Evolutionary conservation across 2,797 vertebrate genomes (phyloP).

Genomic region (Sparus aurata): DNA sequence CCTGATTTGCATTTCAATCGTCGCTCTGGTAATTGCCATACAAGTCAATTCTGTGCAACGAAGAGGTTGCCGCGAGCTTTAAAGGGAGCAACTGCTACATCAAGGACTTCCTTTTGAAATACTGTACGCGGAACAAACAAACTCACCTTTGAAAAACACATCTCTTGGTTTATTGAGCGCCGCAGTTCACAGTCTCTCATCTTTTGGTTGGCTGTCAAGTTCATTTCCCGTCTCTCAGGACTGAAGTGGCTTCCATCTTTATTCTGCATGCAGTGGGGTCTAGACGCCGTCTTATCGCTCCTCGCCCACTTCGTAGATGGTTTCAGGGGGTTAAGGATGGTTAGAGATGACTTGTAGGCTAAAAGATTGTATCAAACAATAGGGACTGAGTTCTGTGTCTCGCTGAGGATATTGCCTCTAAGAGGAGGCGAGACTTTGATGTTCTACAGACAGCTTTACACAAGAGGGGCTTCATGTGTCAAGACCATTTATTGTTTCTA

Average conservation of each 20-base stretch:
- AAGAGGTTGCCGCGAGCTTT: slow-evolving; percentile 20
- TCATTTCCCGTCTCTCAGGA: neutral
- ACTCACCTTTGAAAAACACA: neutral
- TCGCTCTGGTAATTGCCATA: slow-evolving; percentile 33
- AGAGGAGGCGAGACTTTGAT: neutral
- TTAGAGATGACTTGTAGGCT: neutral
- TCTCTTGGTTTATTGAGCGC: neutral
- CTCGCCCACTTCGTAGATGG: neutral
- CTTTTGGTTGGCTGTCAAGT: neutral
- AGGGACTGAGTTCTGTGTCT: neutral
- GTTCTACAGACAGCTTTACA: neutral
- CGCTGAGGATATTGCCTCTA: neutral
- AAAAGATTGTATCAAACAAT: no score
- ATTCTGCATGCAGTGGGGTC: neutral
- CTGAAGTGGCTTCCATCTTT: neutral
- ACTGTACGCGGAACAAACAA: neutral
- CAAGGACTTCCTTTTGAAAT: slow-evolving; percentile 6
- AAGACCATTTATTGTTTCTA: neutral
- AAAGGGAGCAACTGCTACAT: neutral
- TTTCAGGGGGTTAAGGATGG: neutral
- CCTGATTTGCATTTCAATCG: slow-evolving; percentile 50
- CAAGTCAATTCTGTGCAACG: slow-evolving; percentile 15
- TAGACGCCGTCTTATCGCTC: neutral
- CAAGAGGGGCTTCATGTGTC: neutral
- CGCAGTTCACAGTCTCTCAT: neutral